Base-by-base conservation (phyloP, 2,888 invertebrate genomes). In the Spilosoma lubricipeda region DNA sequence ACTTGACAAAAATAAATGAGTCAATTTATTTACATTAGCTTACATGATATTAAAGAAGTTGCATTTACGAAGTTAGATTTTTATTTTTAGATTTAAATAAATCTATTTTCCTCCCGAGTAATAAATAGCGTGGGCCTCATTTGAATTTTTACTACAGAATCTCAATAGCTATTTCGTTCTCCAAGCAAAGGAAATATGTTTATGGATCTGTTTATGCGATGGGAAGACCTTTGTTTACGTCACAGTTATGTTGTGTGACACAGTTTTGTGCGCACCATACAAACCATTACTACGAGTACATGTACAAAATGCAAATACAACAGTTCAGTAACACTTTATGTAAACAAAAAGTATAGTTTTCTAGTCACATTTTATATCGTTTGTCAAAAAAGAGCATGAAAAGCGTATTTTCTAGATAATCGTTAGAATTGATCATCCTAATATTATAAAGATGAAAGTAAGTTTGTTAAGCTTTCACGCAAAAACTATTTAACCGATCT, bases 161-260 rank as follows among this genome's bases (percentile, higher is more conserved):
- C 80, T 83, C 81, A 77, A 82, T 85, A 82, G 82, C 80, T 80
- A 80, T 83, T 85, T 76, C 85, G 75, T 82, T 82, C 80, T 85
- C 78, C 77, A 79, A 77, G 84, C 77, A 78, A 81, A 82, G 83
- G 82, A 84, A 84, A 85, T 85, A 84, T 84, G 84, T 85, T 84
- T 85, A 84, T 85, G 84, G 84, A 73, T 68, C 80, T 86, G 84
- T 84, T 83, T 84, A 84, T 84, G 77, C 80, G 80, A 82, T 81
- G 75, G 77, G 77, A 80, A 76, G 78, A 85, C 78, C 80, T 86
- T 86, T 83, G 82, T 81, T 82, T 80, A 82, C 82, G 78, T 82
- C 77, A 82, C 77, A 73, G 81, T 79, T 82, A 74, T 72, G 78
- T 79, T 68, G 71, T 74, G 76, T 79, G 77, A 67, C 75, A 76